Conservation (phyloP, 2,113 vertebrate species). For the Limnothrissa miodon region DNA sequence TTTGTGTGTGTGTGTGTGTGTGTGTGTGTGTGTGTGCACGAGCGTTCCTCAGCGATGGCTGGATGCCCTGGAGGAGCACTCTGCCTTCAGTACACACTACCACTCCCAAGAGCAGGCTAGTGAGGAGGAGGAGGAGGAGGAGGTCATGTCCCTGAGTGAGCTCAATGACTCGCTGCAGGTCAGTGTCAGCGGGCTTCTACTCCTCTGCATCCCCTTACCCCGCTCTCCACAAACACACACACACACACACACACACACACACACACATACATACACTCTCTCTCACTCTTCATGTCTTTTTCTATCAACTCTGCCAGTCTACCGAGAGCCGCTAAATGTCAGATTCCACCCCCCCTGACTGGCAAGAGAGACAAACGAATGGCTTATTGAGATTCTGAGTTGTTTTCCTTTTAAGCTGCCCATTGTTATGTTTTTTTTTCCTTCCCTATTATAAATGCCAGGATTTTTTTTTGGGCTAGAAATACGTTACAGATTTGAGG, state of each 20-base stretch:
- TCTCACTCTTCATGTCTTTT: background rate
- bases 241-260: background rate
- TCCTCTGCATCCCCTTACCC: background rate
- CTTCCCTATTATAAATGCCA: background rate
- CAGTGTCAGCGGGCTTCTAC: constrained; percentile 17
- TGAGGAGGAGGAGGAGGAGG: constrained; percentile 85
- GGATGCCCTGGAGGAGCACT: constrained; percentile 88
- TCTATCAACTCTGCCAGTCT: background rate
- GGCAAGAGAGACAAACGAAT: background rate
- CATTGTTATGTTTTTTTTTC: background rate
- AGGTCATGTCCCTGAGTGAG: constrained; percentile 70
- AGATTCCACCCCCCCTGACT: background rate
- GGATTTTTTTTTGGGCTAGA: background rate
- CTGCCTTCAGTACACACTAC: constrained; percentile 94
- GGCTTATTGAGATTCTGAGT: background rate
- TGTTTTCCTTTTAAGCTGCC: background rate
- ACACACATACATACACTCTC: too few species aligned
- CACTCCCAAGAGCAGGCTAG: constrained; percentile 88
- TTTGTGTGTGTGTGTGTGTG: too few species aligned
- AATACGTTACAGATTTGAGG: background rate
- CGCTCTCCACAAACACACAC: background rate
- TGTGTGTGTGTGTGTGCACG: too few species aligned
- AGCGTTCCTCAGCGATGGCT: constrained; percentile 84
- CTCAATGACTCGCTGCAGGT: constrained; percentile 85
- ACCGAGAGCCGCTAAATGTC: background rate